phyloP scores from a whole-genome alignment of 2,113 vertebrate species.

The Anarhynchus alexandrinus region DNA sequence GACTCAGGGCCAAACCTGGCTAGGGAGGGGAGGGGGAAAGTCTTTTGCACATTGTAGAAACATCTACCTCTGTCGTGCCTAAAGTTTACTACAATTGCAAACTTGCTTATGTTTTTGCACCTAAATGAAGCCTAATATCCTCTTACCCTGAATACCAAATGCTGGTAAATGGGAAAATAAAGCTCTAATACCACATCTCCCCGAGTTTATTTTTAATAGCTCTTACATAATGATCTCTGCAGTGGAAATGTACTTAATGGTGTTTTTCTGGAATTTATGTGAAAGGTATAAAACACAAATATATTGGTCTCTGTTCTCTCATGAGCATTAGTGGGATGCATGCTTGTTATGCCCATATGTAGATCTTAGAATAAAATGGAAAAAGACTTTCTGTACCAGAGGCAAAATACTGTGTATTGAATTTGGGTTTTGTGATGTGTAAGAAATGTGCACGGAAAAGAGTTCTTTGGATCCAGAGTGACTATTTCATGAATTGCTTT shows the following conservation, averaged over 20 bases:
- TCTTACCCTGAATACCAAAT: background rate
- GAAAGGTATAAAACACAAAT: background rate
- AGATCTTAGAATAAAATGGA: background rate
- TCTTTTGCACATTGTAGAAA: background rate
- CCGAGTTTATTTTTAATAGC: background rate
- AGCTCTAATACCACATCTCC: background rate
- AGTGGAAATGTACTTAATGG: constrained; percentile 4
- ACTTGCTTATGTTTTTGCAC: background rate
- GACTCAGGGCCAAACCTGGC: background rate
- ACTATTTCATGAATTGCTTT: background rate
- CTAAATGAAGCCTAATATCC: background rate
- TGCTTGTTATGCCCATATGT: background rate
- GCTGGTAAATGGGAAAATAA: background rate
- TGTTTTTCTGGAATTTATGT: background rate
- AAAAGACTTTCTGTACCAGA: constrained; percentile 36
- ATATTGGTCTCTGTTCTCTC: background rate
- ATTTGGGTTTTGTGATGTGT: background rate
- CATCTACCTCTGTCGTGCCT: background rate
- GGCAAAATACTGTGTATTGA: background rate
- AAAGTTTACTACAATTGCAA: background rate
- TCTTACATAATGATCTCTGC: background rate
- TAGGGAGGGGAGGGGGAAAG: background rate
- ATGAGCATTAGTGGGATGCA: background rate
- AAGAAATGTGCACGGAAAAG: background rate
- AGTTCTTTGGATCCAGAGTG: background rate